These are phyloP conservation scores for Cheiracanthium punctorium DNA, from an alignment of 2,888 invertebrate genomes.

Conservation along the genomic window DNA sequence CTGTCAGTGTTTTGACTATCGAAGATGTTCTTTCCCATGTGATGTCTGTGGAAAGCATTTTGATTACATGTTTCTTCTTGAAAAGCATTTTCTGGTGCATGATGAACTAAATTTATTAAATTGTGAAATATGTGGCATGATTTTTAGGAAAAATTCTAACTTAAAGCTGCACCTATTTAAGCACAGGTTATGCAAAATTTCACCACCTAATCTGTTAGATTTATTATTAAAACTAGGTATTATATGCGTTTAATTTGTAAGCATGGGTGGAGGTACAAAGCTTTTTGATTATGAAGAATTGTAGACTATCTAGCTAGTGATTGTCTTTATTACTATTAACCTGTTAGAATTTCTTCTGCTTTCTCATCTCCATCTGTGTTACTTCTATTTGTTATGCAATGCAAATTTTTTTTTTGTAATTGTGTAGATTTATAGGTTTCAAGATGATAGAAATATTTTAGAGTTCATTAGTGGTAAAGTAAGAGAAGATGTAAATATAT, in stretches of 20 bases:
- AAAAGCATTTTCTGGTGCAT: not conserved
- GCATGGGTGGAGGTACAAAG: too few relatives aligned
- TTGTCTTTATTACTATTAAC: too few relatives aligned
- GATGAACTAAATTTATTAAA: not conserved
- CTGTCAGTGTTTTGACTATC: not conserved
- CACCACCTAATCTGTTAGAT: not conserved
- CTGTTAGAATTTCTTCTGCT: too few relatives aligned
- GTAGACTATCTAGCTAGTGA: too few relatives aligned
- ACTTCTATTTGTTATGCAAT: too few relatives aligned
- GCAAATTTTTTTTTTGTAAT: too few relatives aligned
- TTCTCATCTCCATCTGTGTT: too few relatives aligned
- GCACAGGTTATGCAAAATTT: not conserved
- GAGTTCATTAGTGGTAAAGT: too few relatives aligned
- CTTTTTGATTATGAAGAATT: too few relatives aligned
- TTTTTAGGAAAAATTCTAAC: not conserved
- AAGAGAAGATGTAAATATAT: too few relatives aligned
- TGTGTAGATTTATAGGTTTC: too few relatives aligned
- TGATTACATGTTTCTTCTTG: slow-evolving; percentile 1
- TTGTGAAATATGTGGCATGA: not conserved
- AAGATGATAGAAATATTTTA: too few relatives aligned
- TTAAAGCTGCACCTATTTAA: not conserved
- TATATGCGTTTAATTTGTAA: not conserved
- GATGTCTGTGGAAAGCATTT: not conserved
- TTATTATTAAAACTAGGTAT: not conserved
- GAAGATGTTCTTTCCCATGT: not conserved